Evolutionary conservation across 2,797 vertebrate species (phyloP), one percentile per base, ranked within the genome.

Genomic region (Neosalanx taihuensis): DNA sequence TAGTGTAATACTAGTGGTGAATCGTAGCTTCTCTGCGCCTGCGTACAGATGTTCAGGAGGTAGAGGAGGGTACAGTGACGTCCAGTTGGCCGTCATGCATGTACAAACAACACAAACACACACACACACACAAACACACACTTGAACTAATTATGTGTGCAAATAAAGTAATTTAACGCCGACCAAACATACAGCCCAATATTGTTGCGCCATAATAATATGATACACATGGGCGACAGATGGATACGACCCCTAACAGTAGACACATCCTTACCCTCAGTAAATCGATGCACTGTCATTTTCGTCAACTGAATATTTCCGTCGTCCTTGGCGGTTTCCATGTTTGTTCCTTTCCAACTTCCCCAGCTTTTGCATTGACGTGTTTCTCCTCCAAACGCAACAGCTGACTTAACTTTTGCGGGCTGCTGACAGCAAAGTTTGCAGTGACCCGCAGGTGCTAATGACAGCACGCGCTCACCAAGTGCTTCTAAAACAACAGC

Each of bases 231-330:
- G 18, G 30, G 6, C 5, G 9, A 64, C 4, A 18, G 17, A 6
- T 15, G 4, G 6, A 23, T 13, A 60, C 23, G 20, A 29, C 20
- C 5, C 23, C 15, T 6, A 17, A 56, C 12, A 60, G 23, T 26
- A 60, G 12, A 23, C 20, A 60, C 23, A 56, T 26, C 83, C 83
- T 78, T 89, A 93, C 91, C 90, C 86, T 64, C 51, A 0, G 81
- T 76, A 10, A 88, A 85, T 6, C 15, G 73, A 20, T 87, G 85
- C 0, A 77, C 76, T 9, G 85, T 83, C 77, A 66, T 73, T 46
- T 64, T 85, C 35, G 56, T 72, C 85, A 72, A 46, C 41, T 3
- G 41, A 46, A 46, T 67, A 41, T 85, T 84, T 72, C 70, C 84
- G 15, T 78, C 85, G 66, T 87, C 86, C 18, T 70, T 67, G 0